phyloP scores from a whole-genome alignment of 2,888 invertebrate species.

The Nymphalis c-album region DNA sequence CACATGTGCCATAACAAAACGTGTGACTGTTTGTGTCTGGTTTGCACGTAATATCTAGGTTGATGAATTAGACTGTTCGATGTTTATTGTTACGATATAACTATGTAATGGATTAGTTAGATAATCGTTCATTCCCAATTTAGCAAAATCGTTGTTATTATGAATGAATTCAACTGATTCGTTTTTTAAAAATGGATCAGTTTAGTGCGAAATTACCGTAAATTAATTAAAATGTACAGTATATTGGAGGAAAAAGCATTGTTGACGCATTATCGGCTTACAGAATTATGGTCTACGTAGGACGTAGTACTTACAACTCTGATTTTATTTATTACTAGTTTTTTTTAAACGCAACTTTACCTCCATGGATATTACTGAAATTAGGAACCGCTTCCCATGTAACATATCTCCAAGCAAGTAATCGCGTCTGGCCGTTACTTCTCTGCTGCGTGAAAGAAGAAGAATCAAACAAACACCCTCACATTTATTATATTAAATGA shows the following conservation, averaged over 20 bases:
- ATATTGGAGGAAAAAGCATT: constrained; percentile 8
- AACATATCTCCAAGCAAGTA: too few species aligned
- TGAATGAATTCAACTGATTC: background rate
- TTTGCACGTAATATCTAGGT: background rate
- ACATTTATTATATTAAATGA: too few species aligned
- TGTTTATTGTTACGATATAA: background rate
- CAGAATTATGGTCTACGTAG: constrained; percentile 9
- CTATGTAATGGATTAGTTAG: background rate
- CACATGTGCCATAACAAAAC: constrained; percentile 42
- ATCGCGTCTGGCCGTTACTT: too few species aligned
- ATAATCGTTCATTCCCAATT: background rate
- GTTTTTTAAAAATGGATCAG: constrained; percentile 3
- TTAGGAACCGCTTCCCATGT: too few species aligned
- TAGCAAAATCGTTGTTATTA: too few species aligned
- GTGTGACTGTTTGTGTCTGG: constrained; percentile 44
- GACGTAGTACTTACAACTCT: too few species aligned
- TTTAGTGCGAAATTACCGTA: constrained; percentile 13
- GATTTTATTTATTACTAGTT: too few species aligned
- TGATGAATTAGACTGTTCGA: background rate
- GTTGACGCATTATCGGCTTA: constrained; percentile 25
- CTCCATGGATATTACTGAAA: too few species aligned
- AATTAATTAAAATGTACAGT: constrained; percentile 9
- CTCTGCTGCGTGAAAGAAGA: too few species aligned
- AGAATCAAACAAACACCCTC: too few species aligned
- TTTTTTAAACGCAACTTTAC: too few species aligned